Base-by-base conservation (phyloP, 92 coral and sea anemone genomes). In the Pocillopora meandrina region DNA sequence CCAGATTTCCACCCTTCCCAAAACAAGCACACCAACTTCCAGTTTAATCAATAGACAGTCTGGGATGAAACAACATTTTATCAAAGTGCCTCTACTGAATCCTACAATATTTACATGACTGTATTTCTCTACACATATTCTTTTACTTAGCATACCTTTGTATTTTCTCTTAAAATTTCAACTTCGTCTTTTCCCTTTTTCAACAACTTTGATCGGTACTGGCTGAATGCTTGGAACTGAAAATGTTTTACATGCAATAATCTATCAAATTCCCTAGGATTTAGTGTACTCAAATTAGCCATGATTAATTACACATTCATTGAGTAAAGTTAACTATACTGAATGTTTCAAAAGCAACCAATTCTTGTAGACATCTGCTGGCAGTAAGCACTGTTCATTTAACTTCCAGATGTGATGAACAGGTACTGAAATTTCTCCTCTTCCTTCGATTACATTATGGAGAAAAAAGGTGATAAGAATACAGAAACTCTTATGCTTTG, bases 221-320 rank as follows among this genome's bases (percentile, higher is more conserved):
- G 93, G 78, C 98, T 94, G 74, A 94, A 96, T 12, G 98, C 83
- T 75, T 96, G 99, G 84, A 96, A 96, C 99, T 96, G 65, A 16
- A 90, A 64, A 60, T 12, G 65, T 57, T 76, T 94, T 98, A 98
- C 94, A 92, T 65, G 93, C 88, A 65, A 59, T 55, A 36, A 31
- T 19, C 60, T 59, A 63, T 68, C 74, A 62, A 2, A 19, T 71
- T 9, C 7, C 18, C 55, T 5, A 20, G 12, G 52, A 42, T 7
- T 1, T 42, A 3, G 52, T 42, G 52, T 42, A 7, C 52, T 3
- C 52, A 42, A 42, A 42, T 42, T 42, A 42, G 2, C 4, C 70
- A 73, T 73, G 55, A 75, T 55, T 61, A 5, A 78, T 18, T 33
- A 14, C 20, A 33, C 59, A 42, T 42, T 42, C 7, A 42, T 3